These are phyloP conservation scores for Patella pellucida DNA, from an alignment of 2,888 invertebrate species.

Conservation along the genomic window DNA sequence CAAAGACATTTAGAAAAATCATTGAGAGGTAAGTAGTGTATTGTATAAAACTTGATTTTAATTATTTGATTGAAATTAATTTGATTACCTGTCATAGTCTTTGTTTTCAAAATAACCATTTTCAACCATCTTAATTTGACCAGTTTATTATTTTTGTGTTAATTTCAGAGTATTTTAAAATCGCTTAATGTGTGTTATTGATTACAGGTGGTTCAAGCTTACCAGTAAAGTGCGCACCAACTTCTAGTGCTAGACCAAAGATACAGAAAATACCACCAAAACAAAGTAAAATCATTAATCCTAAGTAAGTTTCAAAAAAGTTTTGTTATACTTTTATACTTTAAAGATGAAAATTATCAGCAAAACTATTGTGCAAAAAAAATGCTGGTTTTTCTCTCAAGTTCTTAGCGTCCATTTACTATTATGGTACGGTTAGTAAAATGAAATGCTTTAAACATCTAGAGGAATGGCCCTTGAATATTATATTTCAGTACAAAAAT, in stretches of 20 bases:
- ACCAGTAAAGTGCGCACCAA: slow-evolving; percentile 58
- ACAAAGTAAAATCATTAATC: slow-evolving; percentile 59
- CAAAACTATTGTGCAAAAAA: too few species aligned
- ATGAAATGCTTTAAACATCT: too few species aligned
- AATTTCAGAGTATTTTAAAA: background rate
- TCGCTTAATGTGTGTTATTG: background rate
- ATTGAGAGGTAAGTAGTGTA: slow-evolving; percentile 52
- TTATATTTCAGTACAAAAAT: too few species aligned
- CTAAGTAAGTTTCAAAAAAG: slow-evolving; percentile 47
- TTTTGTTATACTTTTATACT: slow-evolving; percentile 10
- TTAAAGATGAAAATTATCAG: background rate
- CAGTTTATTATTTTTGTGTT: background rate
- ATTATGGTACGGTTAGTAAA: too few species aligned
- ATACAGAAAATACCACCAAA: slow-evolving; percentile 36
- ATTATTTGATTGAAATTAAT: too few species aligned
- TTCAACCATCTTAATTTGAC: background rate
- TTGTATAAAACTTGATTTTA: background rate
- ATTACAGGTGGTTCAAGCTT: slow-evolving; percentile 58
- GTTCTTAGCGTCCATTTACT: too few species aligned
- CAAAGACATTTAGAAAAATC: slow-evolving; percentile 63
- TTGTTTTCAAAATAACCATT: too few species aligned
- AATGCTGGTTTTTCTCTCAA: too few species aligned
- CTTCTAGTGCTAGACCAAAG: slow-evolving; percentile 54
- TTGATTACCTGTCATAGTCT: too few species aligned
- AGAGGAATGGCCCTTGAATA: too few species aligned